Conservation (phyloP, 2,888 invertebrate species). For the Dorcus hopei region DNA sequence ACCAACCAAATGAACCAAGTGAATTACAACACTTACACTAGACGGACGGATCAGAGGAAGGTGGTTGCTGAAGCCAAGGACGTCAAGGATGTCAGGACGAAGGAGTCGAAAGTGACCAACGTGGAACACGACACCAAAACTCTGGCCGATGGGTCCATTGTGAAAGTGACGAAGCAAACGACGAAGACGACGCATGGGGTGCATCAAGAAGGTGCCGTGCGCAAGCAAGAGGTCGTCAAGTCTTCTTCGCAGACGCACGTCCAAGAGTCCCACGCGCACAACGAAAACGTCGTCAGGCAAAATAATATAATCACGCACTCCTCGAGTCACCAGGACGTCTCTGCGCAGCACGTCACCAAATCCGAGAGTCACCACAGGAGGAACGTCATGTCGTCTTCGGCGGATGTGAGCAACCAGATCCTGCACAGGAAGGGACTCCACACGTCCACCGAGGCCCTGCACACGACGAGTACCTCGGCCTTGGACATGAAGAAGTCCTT, state of each 20-base stretch:
- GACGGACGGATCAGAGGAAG: conserved; percentile 33
- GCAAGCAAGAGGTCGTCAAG: conserved; percentile 32
- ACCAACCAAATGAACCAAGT: conserved; percentile 60
- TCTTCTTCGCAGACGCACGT: conserved; percentile 44
- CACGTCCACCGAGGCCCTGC: conserved; percentile 68
- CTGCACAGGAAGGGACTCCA: conserved; percentile 71
- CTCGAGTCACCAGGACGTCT: conserved; percentile 25
- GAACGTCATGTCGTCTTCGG: conserved; percentile 69
- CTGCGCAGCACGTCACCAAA: conserved; percentile 21
- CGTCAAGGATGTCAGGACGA: conserved; percentile 20
- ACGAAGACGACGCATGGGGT: conserved; percentile 35
- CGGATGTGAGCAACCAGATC: conserved; percentile 73
- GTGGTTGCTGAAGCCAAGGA: conserved; percentile 12
- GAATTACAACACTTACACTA: conserved; percentile 35
- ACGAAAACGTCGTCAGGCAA: conserved; percentile 23
- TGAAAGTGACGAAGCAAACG: conserved; percentile 53
- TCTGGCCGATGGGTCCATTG: conserved; percentile 54
- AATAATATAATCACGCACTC: conserved; percentile 31
- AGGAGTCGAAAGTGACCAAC: conserved; percentile 18
- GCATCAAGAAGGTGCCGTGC: conserved; percentile 24
- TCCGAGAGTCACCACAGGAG: conserved; percentile 61
- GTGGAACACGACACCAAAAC: conserved; percentile 47
- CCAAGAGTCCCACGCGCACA: conserved; percentile 31
- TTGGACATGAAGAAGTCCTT: conserved; percentile 79
- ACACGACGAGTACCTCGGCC: conserved; percentile 70